Base-by-base conservation (phyloP, 2,888 invertebrate genomes). In the Caradrina kadenii region DNA sequence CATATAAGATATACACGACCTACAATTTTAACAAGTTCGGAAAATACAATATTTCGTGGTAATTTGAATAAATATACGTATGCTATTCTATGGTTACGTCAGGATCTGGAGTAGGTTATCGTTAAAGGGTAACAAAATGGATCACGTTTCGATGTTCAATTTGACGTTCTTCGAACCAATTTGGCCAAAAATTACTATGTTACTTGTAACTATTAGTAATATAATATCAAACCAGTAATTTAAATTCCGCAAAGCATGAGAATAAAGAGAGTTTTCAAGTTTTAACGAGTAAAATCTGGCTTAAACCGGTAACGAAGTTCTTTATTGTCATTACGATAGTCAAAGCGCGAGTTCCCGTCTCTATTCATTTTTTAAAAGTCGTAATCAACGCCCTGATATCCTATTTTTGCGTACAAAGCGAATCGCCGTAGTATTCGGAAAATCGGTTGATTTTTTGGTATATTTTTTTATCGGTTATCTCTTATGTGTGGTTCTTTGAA, bases 211-310 rank as follows among this genome's bases (percentile, higher is more conserved):
- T 72, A 69, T 67, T 60, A 50, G 69, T 69, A 66, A 74, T 13
- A 76, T 69, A 66, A 74, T 13, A 73, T 42, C 62, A 79, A 76
- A 73, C 65, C 58, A 6, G 49, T 6, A 7, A 54, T 68, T 69
- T 63, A 13, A 55, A 64, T 59, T 62, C 61, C 2, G 45, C 21
- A 54, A 19, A 21, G 17, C 39, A 62, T 1, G 17, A 31, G 45
- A 42, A 61, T 45, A 49, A 58, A 66, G 64, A 58, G 35, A 42
- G 19, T 59, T 60, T 52, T 8, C 65, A 81, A 82, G 69, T 82
- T 82, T 65, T 82, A 82, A 82, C 66, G 80, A 80, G 63, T 66
- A 70, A 75, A 82, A 82, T 69, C 80, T 69, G 65, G 58, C 66
- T 66, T n/a, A 11, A 66, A 68, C 26, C 50, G 52, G 65, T 61